Percentiles rank a stretch among this genome's conserved stretches.
These are phyloP conservation scores for Nephrotoma flavescens DNA, from an alignment of 2,888 invertebrate genomes.

Conservation along the genomic window DNA sequence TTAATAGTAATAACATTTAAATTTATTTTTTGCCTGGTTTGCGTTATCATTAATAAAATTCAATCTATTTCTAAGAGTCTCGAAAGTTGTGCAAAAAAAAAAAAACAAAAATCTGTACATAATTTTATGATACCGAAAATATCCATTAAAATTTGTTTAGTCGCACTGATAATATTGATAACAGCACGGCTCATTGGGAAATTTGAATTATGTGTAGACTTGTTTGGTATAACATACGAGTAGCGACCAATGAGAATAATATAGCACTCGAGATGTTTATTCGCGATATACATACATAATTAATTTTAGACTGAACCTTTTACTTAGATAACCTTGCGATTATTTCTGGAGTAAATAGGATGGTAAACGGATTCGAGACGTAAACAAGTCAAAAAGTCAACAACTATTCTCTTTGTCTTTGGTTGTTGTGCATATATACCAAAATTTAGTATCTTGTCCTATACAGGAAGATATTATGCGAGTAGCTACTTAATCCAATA, in stretches of 20 bases:
- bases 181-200: not conserved
- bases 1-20: not conserved
- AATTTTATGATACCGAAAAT: not conserved
- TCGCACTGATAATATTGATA: not conserved
- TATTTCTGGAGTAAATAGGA: too few species aligned
- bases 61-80: not conserved
- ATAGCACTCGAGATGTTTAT: not conserved
- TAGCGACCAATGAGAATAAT: too few species aligned
- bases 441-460: too few species aligned
- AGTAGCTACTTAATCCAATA: too few species aligned
- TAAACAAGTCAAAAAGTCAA: too few species aligned
- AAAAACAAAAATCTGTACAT: not conserved
- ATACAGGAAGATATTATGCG: too few species aligned
- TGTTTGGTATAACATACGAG: not conserved
- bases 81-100: too few species aligned
- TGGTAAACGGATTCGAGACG: too few species aligned
- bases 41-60: not conserved
- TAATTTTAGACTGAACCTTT: not conserved
- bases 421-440: too few species aligned
- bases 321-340: not conserved
- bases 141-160: not conserved
- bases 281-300: not conserved
- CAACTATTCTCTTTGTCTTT: too few species aligned
- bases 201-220: not conserved
- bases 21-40: not conserved